Base-by-base conservation (phyloP, 2,797 vertebrate genomes). In the Alauda arvensis region DNA sequence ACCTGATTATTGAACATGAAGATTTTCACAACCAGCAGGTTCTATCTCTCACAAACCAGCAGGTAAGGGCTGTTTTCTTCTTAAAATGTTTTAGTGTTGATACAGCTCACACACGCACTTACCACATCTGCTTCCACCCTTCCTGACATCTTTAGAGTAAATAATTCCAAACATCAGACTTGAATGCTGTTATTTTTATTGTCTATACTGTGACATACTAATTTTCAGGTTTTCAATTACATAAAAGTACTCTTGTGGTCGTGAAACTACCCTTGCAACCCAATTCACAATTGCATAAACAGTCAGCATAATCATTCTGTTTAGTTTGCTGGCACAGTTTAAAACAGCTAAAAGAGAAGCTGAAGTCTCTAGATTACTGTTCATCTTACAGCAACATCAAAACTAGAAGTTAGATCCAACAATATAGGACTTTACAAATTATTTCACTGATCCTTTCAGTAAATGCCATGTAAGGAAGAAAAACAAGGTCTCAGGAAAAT, bases 221-320 rank as follows among this genome's bases (percentile, higher is more conserved):
- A 88, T 87, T 86, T 86, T 69, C 60, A 88, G 39, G 40, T 84
- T 90, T 87, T 84, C 43, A 66, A 12, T 72, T 79, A 84, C 61
- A 77, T 43, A 33, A 55, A 79, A 43, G 17, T 77, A 83, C 21
- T 49, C 25, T 20, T 24, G n/a, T 20, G 29, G 63, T 71, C 6
- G 6, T 53, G 29, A 77, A 83, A 68, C 81, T 23, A 78, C 10
- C 12, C 55, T 28, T 68, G 43, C 59, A 84, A 88, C 2, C 8
- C 34, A 67, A 60, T 39, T 68, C 56, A 63, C 13, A 71, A 49
- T 6, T 60, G 39, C 28, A 76, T 39, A 52, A 85, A 40, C 29
- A 57, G 70, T 53, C 21, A 79, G 52, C 17, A 34, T 53, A 67
- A 83, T 52, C 2, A 52, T 61, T 42, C 82, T 48, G 18, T 45